Evolutionary conservation across 2,797 vertebrate species (phyloP).

Genomic region (Paratrypauchen microcephalus): DNA sequence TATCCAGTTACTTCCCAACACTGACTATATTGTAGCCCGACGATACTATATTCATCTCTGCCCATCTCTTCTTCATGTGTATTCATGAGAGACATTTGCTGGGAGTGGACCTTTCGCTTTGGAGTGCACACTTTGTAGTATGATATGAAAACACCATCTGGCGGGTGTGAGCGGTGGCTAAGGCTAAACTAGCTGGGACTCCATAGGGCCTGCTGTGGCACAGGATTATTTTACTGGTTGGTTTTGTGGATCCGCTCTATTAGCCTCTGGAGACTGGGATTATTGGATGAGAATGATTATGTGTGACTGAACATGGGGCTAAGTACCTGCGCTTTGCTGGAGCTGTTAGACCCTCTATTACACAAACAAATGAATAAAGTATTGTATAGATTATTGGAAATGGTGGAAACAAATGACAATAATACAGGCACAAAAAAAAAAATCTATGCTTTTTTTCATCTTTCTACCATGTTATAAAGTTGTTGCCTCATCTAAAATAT

Average conservation of each 20-base stretch:
- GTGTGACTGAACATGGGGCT: conserved; percentile 65
- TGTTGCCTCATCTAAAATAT: too few species aligned
- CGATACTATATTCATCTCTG: neutral
- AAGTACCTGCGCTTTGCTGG: conserved; percentile 50
- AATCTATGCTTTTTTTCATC: too few species aligned
- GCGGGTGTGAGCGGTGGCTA: conserved; percentile 63
- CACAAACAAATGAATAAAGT: conserved; percentile 19
- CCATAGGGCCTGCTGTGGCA: conserved; percentile 70
- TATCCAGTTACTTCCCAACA: too few species aligned
- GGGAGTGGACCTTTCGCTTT: conserved; percentile 71
- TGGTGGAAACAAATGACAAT: neutral
- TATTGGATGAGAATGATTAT: conserved; percentile 70
- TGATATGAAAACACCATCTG: conserved; percentile 85
- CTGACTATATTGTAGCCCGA: neutral
- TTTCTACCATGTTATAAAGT: too few species aligned
- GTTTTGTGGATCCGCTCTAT: conserved; percentile 65
- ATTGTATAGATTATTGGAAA: neutral
- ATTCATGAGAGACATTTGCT: conserved; percentile 75
- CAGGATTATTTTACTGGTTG: conserved; percentile 74
- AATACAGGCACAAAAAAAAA: too few species aligned
- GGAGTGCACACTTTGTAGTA: conserved; percentile 74
- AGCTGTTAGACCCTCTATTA: conserved; percentile 28
- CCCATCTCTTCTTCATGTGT: conserved; percentile 61
- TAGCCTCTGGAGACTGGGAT: conserved; percentile 70
- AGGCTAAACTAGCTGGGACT: conserved; percentile 60